Evolutionary conservation across 2,113 vertebrate genomes (phyloP).

Genomic region (human (Homo sapiens)): GRCh38 chr4:148944001-148944500

Average conservation of each 20-base stretch:
- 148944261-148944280: neutral
- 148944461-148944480: constrained; percentile 79
- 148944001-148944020: neutral
- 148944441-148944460: constrained; percentile 76
- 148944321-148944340: constrained; percentile 84
- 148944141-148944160: neutral
- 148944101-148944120: neutral
- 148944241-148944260: neutral
- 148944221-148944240: neutral
- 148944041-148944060: neutral
- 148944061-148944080: neutral
- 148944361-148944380: constrained; percentile 85
- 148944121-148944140: neutral
- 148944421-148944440: constrained; percentile 83
- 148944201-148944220: neutral
- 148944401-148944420: constrained; percentile 84
- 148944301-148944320: constrained; percentile 75
- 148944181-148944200: neutral
- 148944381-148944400: constrained; percentile 82
- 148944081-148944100: neutral
- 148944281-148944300: constrained; percentile 54
- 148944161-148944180: neutral
- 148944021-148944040: neutral
- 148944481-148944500: constrained; percentile 82
- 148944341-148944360: constrained; percentile 83